phyloP scores from a whole-genome alignment of 2,113 vertebrate species.

The Otus sunia region DNA sequence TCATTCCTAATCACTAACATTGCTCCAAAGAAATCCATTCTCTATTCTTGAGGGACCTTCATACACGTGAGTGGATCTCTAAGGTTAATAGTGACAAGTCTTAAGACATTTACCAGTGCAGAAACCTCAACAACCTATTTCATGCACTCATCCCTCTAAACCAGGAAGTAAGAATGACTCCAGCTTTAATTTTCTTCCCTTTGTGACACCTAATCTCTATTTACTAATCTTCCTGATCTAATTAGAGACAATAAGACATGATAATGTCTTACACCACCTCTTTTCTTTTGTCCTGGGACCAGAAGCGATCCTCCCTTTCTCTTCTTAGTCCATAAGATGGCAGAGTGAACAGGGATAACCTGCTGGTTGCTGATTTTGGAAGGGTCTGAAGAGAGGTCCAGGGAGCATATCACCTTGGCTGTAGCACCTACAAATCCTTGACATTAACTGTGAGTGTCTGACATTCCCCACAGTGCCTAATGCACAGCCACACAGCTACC shows the following conservation, averaged over 20 bases:
- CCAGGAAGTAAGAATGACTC: neutral
- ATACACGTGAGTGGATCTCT: neutral
- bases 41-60: neutral
- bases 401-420: neutral
- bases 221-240: neutral
- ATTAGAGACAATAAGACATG: neutral
- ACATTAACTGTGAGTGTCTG: neutral
- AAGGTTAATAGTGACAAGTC: neutral
- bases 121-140: neutral
- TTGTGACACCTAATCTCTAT: conserved; percentile 5
- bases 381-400: neutral
- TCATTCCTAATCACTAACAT: neutral
- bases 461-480: neutral
- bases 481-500: neutral
- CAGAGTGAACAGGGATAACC: neutral
- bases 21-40: neutral
- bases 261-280: neutral
- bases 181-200: conserved; percentile 6
- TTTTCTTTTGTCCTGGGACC: neutral
- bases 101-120: neutral
- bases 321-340: neutral
- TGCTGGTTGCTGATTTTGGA: neutral
- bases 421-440: neutral
- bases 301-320: neutral
- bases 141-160: neutral